Conservation (phyloP, 2,113 vertebrate genomes). For the Gasterosteus aculeatus region DNA sequence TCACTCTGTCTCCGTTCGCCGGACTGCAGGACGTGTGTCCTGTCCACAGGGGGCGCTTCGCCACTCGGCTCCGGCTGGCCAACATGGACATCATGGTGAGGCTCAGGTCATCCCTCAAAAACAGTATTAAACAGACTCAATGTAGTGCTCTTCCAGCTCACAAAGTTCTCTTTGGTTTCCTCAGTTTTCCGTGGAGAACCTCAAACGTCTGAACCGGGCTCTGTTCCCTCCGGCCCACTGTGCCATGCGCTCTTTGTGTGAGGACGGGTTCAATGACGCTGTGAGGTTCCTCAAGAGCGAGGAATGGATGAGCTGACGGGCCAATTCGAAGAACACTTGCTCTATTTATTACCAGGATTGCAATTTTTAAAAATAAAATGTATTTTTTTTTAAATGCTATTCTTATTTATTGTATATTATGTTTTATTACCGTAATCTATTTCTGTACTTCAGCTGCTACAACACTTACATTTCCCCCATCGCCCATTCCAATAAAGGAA, state of each 20-base stretch:
- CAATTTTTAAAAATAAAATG: not conserved
- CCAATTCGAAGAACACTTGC: not conserved
- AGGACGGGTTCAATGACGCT: slow-evolving; percentile 84
- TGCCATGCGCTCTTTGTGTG: slow-evolving; percentile 78
- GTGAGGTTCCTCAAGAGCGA: slow-evolving; percentile 85
- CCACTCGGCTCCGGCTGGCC: slow-evolving; percentile 78
- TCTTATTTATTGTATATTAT: too few relatives aligned
- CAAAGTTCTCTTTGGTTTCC: not conserved
- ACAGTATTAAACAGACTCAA: not conserved
- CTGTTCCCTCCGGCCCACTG: slow-evolving; percentile 85
- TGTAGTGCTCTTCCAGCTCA: not conserved
- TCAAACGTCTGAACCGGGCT: slow-evolving; percentile 83
- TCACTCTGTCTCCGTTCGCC: slow-evolving; percentile 89
- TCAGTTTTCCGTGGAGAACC: slow-evolving; percentile 87
- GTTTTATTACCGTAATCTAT: too few relatives aligned
- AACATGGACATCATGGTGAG: slow-evolving; percentile 88
- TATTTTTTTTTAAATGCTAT: too few relatives aligned
- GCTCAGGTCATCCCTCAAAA: not conserved
- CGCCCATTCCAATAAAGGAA: too few relatives aligned
- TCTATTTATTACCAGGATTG: slow-evolving; percentile 2
- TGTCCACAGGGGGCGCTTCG: slow-evolving; percentile 74
- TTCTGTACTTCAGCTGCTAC: too few relatives aligned
- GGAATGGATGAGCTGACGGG: slow-evolving; percentile 80
- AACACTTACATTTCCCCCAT: too few relatives aligned
- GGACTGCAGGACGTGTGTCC: slow-evolving; percentile 88